These are phyloP conservation scores for Drosophila cognata DNA, from an alignment of 2,888 invertebrate species.

Conservation along the genomic window DNA sequence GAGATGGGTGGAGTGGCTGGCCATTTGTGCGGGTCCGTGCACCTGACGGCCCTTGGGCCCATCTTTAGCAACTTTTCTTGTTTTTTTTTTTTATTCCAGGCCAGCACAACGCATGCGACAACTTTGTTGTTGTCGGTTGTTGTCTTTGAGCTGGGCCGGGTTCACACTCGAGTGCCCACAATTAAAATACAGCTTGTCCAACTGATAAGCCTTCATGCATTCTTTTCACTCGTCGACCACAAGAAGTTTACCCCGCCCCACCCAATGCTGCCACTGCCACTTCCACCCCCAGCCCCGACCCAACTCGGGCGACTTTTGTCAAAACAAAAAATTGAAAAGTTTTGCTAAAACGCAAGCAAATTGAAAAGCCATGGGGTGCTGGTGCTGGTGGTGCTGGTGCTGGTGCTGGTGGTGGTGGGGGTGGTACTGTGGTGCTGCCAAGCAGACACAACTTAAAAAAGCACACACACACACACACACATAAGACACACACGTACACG, in stretches of 20 bases:
- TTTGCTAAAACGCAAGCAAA: constrained; percentile 67
- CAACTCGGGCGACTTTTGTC: constrained; percentile 38
- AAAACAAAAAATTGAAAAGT: constrained; percentile 72
- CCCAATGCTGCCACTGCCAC: background rate
- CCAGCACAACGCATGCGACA: constrained; percentile 27
- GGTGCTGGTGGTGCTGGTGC: constrained; percentile 3
- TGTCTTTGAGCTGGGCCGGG: constrained; percentile 45
- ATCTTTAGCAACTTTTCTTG: constrained; percentile 45
- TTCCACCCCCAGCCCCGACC: background rate
- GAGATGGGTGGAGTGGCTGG: constrained; percentile 23
- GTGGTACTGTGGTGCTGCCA: constrained; percentile 14
- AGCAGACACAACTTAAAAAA: constrained; percentile 28
- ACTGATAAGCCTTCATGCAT: constrained; percentile 79
- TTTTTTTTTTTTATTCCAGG: constrained; percentile 7
- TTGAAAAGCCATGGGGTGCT: constrained; percentile 50
- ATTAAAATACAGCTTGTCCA: constrained; percentile 81
- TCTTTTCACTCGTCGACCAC: constrained; percentile 64
- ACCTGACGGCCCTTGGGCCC: constrained; percentile 49
- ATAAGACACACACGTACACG: constrained; percentile 14
- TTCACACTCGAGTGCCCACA: constrained; percentile 79
- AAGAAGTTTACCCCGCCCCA: constrained; percentile 5
- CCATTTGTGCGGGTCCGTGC: constrained; percentile 70
- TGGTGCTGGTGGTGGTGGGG: constrained; percentile 13
- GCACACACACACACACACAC: constrained; percentile 11
- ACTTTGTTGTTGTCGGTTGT: constrained; percentile 31